These are phyloP conservation scores for Colletes latitarsis DNA, from an alignment of 1,140 invertebrate genomes.

Conservation along the genomic window DNA sequence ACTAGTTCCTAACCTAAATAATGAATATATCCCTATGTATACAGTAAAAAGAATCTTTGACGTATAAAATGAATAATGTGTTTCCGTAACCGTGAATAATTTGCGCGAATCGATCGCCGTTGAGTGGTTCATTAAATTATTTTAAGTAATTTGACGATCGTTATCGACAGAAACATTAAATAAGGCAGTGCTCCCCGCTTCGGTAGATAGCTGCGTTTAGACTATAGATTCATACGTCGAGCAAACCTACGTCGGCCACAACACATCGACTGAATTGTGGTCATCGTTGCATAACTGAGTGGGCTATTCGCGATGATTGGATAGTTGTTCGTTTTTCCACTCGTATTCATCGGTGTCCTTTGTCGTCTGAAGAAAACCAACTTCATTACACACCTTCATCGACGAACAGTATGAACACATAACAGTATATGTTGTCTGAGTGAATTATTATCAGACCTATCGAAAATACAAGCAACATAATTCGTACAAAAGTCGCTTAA, in stretches of 20 bases:
- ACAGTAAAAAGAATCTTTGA: too few relatives aligned
- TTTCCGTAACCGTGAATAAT: constrained; percentile 50
- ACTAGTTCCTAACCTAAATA: too few relatives aligned
- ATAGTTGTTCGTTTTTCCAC: constrained; percentile 40
- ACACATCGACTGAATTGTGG: constrained; percentile 60
- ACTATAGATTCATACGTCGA: constrained; percentile 62
- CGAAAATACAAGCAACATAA: too few relatives aligned
- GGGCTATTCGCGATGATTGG: constrained; percentile 72
- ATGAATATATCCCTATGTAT: too few relatives aligned
- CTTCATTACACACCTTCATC: background rate
- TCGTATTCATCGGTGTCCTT: background rate
- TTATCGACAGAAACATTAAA: constrained; percentile 73
- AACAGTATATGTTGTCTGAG: too few relatives aligned
- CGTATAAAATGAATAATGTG: background rate
- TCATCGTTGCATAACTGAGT: constrained; percentile 78
- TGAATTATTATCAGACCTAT: too few relatives aligned
- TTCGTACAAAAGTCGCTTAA: too few relatives aligned
- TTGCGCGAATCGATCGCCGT: constrained; percentile 55
- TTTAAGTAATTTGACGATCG: constrained; percentile 70
- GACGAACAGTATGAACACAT: background rate
- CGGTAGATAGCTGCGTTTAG: constrained; percentile 56
- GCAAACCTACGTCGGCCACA: constrained; percentile 21
- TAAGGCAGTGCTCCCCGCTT: constrained; percentile 64
- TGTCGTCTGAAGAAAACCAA: constrained; percentile 51
- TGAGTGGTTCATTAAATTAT: constrained; percentile 63